phyloP scores from a whole-genome alignment of 2,888 invertebrate species.

The Epinotia nisella region DNA sequence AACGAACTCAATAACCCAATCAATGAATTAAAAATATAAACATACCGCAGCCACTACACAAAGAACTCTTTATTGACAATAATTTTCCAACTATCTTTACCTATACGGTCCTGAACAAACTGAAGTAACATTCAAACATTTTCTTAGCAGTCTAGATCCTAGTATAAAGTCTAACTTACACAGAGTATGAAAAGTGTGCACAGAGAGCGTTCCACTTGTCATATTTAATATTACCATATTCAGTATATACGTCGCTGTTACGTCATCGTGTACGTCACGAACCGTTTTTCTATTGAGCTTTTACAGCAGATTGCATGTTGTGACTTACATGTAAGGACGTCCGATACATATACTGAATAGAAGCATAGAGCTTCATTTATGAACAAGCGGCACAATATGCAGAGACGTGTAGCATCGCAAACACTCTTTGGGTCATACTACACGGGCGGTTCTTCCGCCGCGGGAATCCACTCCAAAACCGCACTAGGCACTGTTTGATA shows the following conservation, averaged over 20 bases:
- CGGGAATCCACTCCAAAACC: no score
- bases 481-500: no score
- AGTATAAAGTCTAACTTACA: constrained; percentile 14
- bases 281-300: constrained; percentile 14
- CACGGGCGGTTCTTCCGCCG: no score
- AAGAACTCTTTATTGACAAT: background rate
- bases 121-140: constrained; percentile 16
- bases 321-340: background rate
- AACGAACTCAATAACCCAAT: no score
- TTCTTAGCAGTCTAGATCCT: background rate
- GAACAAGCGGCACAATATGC: no score
- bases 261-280: background rate
- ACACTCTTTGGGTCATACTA: no score
- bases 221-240: constrained; percentile 23
- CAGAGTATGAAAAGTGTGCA: constrained; percentile 24
- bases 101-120: background rate
- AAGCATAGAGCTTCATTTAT: no score
- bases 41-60: no score
- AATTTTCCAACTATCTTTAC: background rate
- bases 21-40: no score
- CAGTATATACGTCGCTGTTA: no score
- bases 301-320: constrained; percentile 13
- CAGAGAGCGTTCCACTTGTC: constrained; percentile 6
- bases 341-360: no score
- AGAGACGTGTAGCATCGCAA: no score